Evolutionary conservation across 2,113 vertebrate genomes (phyloP).

Genomic region (Probosciger aterrimus): DNA sequence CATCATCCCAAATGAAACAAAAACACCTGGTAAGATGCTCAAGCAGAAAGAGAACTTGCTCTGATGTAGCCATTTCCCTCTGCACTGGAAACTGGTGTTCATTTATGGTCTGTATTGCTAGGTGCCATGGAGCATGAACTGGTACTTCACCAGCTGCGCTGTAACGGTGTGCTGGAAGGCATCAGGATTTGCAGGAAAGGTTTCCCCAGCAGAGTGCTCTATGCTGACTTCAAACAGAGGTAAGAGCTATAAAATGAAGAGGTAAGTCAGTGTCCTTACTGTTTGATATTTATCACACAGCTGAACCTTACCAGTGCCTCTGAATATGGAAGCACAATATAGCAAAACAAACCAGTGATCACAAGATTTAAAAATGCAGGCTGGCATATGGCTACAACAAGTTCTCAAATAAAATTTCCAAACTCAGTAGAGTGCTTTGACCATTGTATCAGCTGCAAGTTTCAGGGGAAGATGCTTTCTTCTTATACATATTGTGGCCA

Average conservation of each 20-base stretch:
- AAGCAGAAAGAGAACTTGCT: neutral
- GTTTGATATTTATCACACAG: neutral
- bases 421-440: neutral
- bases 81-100: neutral
- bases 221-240: neutral
- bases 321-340: neutral
- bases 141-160: neutral
- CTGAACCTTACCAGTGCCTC: neutral
- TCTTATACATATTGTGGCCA: too few relatives aligned
- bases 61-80: neutral
- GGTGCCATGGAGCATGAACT: neutral
- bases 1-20: neutral
- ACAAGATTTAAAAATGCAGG: neutral
- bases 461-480: too few relatives aligned
- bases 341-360: neutral
- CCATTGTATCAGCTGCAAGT: neutral
- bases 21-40: neutral
- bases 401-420: neutral
- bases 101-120: neutral
- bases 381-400: neutral
- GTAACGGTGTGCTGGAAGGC: neutral
- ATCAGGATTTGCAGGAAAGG: neutral
- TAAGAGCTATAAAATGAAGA: neutral
- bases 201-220: neutral
- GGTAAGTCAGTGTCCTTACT: neutral